Evolutionary conservation across 1,140 invertebrate species (phyloP).

Genomic region (Drosophila persimilis): DNA sequence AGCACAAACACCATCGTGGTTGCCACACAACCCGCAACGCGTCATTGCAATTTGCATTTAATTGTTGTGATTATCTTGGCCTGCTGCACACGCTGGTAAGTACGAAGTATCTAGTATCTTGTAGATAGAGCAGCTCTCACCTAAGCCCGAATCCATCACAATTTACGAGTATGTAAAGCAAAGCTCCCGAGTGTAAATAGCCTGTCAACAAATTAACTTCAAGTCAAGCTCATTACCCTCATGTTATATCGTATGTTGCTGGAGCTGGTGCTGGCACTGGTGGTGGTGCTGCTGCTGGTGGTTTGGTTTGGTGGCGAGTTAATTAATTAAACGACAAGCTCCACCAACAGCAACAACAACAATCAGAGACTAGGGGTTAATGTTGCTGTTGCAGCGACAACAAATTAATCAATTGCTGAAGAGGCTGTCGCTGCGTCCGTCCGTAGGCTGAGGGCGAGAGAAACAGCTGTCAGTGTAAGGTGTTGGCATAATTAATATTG

Average conservation of each 20-base stretch:
- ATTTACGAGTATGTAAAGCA: conserved; percentile 63
- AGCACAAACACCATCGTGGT: conserved; percentile 40
- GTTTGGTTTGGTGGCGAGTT: conserved; percentile 45
- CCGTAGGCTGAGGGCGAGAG: conserved; percentile 6
- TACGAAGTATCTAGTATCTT: conserved; percentile 34
- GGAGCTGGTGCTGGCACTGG: conserved; percentile 1
- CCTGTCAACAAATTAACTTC: conserved; percentile 77
- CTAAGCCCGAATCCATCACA: conserved; percentile 58
- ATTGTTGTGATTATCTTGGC: conserved; percentile 83
- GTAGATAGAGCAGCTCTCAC: conserved; percentile 22
- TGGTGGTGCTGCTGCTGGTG: conserved; percentile 29
- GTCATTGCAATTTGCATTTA: conserved; percentile 80
- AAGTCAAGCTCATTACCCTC: conserved; percentile 45
- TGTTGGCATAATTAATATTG: conserved; percentile 80
- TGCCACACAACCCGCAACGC: conserved; percentile 50
- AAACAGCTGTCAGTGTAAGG: conserved; percentile 61
- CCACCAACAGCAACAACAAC: conserved; percentile 45
- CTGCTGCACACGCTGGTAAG: conserved; percentile 80
- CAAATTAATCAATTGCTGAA: conserved; percentile 69
- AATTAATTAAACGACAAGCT: conserved; percentile 75
- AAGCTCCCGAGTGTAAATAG: conserved; percentile 61
- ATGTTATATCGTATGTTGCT: conserved; percentile 24
- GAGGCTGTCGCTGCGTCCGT: not conserved
- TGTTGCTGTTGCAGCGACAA: conserved; percentile 44
- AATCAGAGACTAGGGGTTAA: conserved; percentile 30